Percentiles rank a stretch among this genome's conserved stretches.
Evolutionary conservation across 2,888 invertebrate genomes (phyloP).

Genomic region (Ornithoptera alexandrae): DNA sequence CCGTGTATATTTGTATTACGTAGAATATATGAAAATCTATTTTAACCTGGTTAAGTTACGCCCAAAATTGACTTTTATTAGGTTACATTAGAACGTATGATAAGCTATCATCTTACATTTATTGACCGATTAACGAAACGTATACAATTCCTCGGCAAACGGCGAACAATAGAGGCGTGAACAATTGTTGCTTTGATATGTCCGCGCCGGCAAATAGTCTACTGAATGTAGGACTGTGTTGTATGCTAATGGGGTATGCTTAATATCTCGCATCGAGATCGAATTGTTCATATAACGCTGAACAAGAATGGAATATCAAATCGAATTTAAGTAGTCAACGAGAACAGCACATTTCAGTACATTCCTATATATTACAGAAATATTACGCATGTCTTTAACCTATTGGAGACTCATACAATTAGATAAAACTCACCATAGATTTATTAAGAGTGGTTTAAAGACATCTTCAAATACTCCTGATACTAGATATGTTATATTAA

Average conservation of each 20-base stretch:
- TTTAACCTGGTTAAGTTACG: too few species aligned
- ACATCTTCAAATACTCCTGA: too few species aligned
- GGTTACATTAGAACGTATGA: not conserved
- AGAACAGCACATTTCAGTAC: not conserved
- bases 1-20: too few species aligned
- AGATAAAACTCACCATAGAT: too few species aligned
- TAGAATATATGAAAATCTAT: too few species aligned
- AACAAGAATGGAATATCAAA: constrained; percentile 9
- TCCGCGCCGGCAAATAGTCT: constrained; percentile 5
- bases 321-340: not conserved
- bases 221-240: constrained; percentile 8
- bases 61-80: not conserved
- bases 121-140: constrained; percentile 16
- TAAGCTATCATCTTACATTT: constrained; percentile 1
- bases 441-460: too few species aligned
- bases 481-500: too few species aligned
- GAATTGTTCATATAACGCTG: constrained; percentile 3
- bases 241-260: constrained; percentile 19
- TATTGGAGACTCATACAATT: too few species aligned
- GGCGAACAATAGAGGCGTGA: constrained; percentile 7
- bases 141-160: constrained; percentile 7
- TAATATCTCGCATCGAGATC: constrained; percentile 13
- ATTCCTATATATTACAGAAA: too few species aligned
- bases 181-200: constrained; percentile 5
- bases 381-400: too few species aligned